These are phyloP conservation scores for Linnaemya vulpina DNA, from an alignment of 2,888 invertebrate genomes.

Conservation along the genomic window DNA sequence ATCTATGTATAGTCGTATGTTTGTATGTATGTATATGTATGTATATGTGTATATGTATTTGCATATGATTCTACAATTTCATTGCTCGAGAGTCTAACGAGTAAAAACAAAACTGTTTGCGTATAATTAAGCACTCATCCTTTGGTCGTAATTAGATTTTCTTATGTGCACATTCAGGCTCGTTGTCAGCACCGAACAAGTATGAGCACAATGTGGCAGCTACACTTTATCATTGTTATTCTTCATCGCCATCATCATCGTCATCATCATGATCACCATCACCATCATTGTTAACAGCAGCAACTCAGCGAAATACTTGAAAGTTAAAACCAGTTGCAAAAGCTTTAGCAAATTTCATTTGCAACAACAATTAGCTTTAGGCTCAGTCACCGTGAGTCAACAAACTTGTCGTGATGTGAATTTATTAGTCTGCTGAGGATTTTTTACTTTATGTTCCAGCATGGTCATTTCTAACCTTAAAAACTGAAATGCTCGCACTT, in stretches of 20 bases:
- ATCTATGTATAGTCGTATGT: neutral
- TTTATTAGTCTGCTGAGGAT: neutral
- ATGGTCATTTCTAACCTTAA: too few species aligned
- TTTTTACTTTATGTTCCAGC: neutral
- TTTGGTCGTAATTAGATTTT: conserved; percentile 83
- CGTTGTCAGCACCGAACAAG: conserved; percentile 32
- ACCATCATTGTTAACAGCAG: conserved; percentile 35
- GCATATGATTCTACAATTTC: conserved; percentile 20
- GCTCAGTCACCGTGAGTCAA: conserved; percentile 54
- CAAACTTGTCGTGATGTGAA: neutral
- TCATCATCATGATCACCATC: conserved; percentile 15
- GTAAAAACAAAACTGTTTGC: conserved; percentile 82
- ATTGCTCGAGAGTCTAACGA: conserved; percentile 58
- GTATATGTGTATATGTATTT: too few species aligned
- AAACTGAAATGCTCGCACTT: too few species aligned
- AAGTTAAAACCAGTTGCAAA: conserved; percentile 56
- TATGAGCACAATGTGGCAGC: conserved; percentile 5
- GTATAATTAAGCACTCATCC: conserved; percentile 83
- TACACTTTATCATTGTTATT: conserved; percentile 13
- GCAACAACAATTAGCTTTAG: conserved; percentile 60
- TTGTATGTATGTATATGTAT: too few species aligned
- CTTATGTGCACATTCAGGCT: conserved; percentile 80
- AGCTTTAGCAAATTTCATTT: conserved; percentile 61
- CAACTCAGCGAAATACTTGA: conserved; percentile 48
- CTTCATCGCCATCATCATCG: too few species aligned